Conservation (phyloP, 2,888 invertebrate species). For the Drosophila phalerata region DNA sequence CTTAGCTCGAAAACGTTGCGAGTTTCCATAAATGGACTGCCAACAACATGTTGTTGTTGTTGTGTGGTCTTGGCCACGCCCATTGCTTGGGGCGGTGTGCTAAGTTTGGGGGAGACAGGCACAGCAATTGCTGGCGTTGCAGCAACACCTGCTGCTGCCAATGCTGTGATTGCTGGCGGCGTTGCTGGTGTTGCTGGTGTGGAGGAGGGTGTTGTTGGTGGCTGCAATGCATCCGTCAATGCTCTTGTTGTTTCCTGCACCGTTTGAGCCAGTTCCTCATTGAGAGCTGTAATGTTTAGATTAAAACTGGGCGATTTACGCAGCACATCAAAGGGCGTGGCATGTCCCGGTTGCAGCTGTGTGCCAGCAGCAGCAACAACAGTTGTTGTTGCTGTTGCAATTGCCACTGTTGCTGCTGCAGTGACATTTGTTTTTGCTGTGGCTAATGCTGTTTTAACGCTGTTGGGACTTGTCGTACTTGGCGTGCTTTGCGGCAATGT, state of each 20-base stretch:
- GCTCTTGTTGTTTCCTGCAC: slow-evolving; percentile 84
- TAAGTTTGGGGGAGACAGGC: slow-evolving; percentile 56
- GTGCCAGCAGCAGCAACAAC: neutral
- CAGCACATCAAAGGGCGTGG: slow-evolving; percentile 86
- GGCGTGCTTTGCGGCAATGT: slow-evolving; percentile 3
- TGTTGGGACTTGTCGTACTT: slow-evolving; percentile 30
- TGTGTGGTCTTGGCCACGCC: slow-evolving; percentile 33
- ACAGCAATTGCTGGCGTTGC: slow-evolving; percentile 31
- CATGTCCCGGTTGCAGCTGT: slow-evolving; percentile 29
- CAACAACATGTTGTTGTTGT: slow-evolving; percentile 58
- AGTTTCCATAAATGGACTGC: slow-evolving; percentile 85
- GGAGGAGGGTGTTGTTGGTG: slow-evolving; percentile 57
- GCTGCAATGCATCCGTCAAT: slow-evolving; percentile 78
- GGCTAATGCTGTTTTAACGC: slow-evolving; percentile 3
- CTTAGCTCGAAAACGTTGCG: slow-evolving; percentile 84
- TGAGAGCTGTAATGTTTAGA: slow-evolving; percentile 83
- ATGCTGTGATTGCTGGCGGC: slow-evolving; percentile 17
- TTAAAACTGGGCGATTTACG: slow-evolving; percentile 85
- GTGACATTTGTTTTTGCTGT: neutral
- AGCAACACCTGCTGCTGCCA: neutral
- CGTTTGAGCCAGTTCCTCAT: slow-evolving; percentile 84
- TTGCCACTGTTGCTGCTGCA: neutral
- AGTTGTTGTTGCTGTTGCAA: neutral
- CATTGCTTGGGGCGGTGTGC: slow-evolving; percentile 61
- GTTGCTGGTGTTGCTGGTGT: slow-evolving; percentile 55